A percentile compares a stretch with the other conserved stretches of the same genome.
phyloP scores from a whole-genome alignment of 2,888 invertebrate species.

The Clostera curtula region DNA sequence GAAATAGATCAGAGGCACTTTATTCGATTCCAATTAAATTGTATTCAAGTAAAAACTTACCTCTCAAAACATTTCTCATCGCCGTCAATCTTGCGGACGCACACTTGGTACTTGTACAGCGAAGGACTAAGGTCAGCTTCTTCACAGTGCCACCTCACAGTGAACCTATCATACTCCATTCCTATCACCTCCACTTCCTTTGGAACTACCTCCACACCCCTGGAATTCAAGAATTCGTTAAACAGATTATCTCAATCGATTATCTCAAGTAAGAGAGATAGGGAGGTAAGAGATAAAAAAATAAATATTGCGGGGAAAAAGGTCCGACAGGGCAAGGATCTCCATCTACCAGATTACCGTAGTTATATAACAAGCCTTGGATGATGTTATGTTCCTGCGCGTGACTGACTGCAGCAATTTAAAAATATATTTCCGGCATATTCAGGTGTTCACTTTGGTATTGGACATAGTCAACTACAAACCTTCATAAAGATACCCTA shows the following conservation, averaged over 20 bases:
- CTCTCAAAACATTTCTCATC: slow-evolving; percentile 43
- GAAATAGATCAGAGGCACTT: no score
- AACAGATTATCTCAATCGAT: neutral
- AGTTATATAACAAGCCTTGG: no score
- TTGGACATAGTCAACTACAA: no score
- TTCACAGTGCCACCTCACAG: slow-evolving; percentile 46
- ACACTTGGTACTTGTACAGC: slow-evolving; percentile 38
- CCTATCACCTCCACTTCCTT: slow-evolving; percentile 36
- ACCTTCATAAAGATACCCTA: no score
- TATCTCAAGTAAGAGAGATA: neutral
- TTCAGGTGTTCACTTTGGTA: no score
- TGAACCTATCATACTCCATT: slow-evolving; percentile 33
- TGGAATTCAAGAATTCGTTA: slow-evolving; percentile 10
- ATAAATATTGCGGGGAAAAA: no score
- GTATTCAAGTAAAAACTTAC: slow-evolving; percentile 21
- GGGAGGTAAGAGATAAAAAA: neutral
- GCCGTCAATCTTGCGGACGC: slow-evolving; percentile 33
- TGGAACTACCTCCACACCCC: slow-evolving; percentile 29
- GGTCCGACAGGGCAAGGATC: no score
- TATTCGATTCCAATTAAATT: slow-evolving; percentile 1
- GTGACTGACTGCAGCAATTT: no score
- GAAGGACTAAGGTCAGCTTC: slow-evolving; percentile 19
- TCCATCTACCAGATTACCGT: no score
- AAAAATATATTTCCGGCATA: no score
- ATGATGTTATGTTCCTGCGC: no score